Evolutionary conservation across 2,888 invertebrate species (phyloP).

Genomic region (Polietes domitor): DNA sequence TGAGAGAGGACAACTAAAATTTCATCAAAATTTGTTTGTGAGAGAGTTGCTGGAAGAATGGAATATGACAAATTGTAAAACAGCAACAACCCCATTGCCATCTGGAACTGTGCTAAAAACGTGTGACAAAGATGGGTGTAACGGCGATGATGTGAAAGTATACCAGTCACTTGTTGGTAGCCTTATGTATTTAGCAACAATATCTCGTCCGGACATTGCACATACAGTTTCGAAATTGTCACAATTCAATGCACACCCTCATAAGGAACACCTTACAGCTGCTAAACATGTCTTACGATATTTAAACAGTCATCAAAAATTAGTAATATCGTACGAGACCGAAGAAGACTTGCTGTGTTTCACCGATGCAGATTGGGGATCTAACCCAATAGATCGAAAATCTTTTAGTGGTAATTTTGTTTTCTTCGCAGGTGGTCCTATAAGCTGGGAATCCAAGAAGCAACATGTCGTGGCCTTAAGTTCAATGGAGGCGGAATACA

Average conservation of each 20-base stretch:
- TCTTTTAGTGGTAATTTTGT: slow-evolving; percentile 60
- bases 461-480: slow-evolving; percentile 50
- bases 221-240: slow-evolving; percentile 56
- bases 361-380: slow-evolving; percentile 67
- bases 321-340: slow-evolving; percentile 33
- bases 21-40: slow-evolving; percentile 38
- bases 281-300: slow-evolving; percentile 60
- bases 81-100: slow-evolving; percentile 42
- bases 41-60: slow-evolving; percentile 31
- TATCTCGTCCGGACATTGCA: slow-evolving; percentile 54
- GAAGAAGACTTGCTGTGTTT: slow-evolving; percentile 33
- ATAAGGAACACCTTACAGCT: slow-evolving; percentile 61
- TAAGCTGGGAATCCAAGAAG: slow-evolving; percentile 64
- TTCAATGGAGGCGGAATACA: slow-evolving; percentile 65
- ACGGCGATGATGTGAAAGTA: slow-evolving; percentile 34
- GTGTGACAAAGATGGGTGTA: slow-evolving; percentile 46
- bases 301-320: slow-evolving; percentile 29
- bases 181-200: slow-evolving; percentile 53
- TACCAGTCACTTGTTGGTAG: slow-evolving; percentile 58
- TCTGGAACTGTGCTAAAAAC: slow-evolving; percentile 37
- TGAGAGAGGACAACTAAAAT: slow-evolving; percentile 20
- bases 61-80: slow-evolving; percentile 53
- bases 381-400: slow-evolving; percentile 56
- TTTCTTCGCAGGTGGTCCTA: slow-evolving; percentile 49
- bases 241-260: slow-evolving; percentile 64